A percentile compares a stretch with the other conserved stretches of the same genome.
These are phyloP conservation scores for Leistus spinibarbis DNA, from an alignment of 2,888 invertebrate species.

Conservation along the genomic window DNA sequence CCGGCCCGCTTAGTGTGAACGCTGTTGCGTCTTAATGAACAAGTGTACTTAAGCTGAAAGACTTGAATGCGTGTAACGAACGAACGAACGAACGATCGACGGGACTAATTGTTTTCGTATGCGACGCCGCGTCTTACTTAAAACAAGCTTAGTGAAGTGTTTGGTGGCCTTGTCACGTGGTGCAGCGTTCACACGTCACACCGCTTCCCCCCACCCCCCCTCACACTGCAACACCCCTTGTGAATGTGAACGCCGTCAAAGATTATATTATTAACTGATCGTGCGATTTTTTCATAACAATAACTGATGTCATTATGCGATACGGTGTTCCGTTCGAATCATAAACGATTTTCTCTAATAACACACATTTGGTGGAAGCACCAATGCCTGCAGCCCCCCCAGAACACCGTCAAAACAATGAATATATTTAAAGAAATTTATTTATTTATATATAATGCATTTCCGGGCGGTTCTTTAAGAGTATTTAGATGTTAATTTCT, in stretches of 20 bases:
- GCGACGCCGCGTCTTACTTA: conserved; percentile 32
- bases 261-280: neutral
- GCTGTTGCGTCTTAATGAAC: too few relatives aligned
- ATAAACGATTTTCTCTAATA: neutral
- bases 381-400: too few relatives aligned
- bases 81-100: conserved; percentile 9
- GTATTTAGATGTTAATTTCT: too few relatives aligned
- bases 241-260: neutral
- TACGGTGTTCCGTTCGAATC: neutral
- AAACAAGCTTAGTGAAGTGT: conserved; percentile 23
- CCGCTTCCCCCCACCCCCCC: neutral
- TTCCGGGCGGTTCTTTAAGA: too few relatives aligned
- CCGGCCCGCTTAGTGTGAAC: too few relatives aligned
- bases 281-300: conserved; percentile 20
- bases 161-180: conserved; percentile 39
- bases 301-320: conserved; percentile 21
- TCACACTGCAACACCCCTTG: neutral
- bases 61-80: neutral
- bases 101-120: conserved; percentile 33
- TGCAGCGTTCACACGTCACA: neutral
- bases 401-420: too few relatives aligned
- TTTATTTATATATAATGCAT: too few relatives aligned
- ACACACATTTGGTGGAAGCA: too few relatives aligned
- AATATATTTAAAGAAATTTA: too few relatives aligned
- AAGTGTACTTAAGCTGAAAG: too few relatives aligned